Conservation (phyloP, 1,140 invertebrate species). For the Zaprionus lachaisei region DNA sequence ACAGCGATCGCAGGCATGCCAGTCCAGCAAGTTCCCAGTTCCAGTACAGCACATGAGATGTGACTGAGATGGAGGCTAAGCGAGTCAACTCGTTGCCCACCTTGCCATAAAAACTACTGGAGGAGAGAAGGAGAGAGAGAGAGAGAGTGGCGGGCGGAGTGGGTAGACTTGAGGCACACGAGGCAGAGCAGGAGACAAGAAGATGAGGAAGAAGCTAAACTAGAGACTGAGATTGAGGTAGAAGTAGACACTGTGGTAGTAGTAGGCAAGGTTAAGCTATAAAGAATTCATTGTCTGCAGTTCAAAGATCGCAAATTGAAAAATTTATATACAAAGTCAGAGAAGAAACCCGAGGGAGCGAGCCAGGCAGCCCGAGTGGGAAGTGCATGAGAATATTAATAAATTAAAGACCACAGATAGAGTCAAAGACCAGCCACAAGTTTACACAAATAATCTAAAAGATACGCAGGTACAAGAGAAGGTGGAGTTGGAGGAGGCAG, state of each 20-base stretch:
- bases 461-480: slow-evolving; percentile 6
- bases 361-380: slow-evolving; percentile 46
- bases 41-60: slow-evolving; percentile 10
- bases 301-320: slow-evolving; percentile 83
- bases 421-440: slow-evolving; percentile 61
- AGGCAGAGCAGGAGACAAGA: slow-evolving; percentile 7
- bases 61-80: slow-evolving; percentile 14
- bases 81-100: slow-evolving; percentile 1
- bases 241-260: slow-evolving; percentile 3
- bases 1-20: slow-evolving; percentile 19
- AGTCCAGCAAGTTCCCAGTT: background rate
- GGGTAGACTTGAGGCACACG: background rate
- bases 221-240: background rate
- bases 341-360: background rate
- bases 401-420: slow-evolving; percentile 80
- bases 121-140: background rate
- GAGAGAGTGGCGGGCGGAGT: too few species aligned
- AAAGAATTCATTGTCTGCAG: slow-evolving; percentile 78
- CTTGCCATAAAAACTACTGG: background rate
- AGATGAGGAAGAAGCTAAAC: background rate
- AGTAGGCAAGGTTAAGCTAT: slow-evolving; percentile 77
- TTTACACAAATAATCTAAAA: slow-evolving; percentile 62
- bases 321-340: slow-evolving; percentile 62
- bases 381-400: slow-evolving; percentile 77
- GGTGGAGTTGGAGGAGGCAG: slow-evolving; percentile 19